These are phyloP conservation scores for Panthera tigris DNA, from an alignment of 2,113 vertebrate species.

Conservation along the genomic window DNA sequence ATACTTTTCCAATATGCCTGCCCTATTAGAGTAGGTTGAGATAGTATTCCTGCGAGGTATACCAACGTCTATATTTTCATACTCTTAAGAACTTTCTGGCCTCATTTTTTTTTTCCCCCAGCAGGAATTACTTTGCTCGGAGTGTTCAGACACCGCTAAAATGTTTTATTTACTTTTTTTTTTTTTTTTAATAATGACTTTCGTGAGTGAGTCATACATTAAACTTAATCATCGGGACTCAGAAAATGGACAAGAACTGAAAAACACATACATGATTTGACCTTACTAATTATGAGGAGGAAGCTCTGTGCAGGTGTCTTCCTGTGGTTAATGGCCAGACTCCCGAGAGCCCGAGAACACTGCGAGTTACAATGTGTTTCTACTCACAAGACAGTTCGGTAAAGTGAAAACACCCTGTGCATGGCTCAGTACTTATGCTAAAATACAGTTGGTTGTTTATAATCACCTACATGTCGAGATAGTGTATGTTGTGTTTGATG, in stretches of 20 bases:
- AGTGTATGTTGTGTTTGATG: conserved; percentile 67
- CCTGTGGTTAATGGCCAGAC: conserved; percentile 72
- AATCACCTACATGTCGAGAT: conserved; percentile 63
- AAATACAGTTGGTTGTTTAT: conserved; percentile 62
- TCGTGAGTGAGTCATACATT: conserved; percentile 76
- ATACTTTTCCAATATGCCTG: conserved; percentile 67
- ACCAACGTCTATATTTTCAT: conserved; percentile 58
- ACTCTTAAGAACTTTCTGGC: conserved; percentile 43
- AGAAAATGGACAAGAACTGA: conserved; percentile 72
- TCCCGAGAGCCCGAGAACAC: conserved; percentile 63
- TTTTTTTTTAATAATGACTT: conserved; percentile 62
- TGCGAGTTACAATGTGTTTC: conserved; percentile 78
- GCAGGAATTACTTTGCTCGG: conserved; percentile 59
- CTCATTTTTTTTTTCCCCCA: conserved; percentile 13
- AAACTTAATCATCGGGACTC: conserved; percentile 71
- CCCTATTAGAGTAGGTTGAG: conserved; percentile 44
- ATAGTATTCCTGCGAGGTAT: conserved; percentile 57
- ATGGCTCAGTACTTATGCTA: conserved; percentile 40
- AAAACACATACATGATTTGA: conserved; percentile 74
- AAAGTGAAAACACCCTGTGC: conserved; percentile 72
- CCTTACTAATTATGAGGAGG: conserved; percentile 74
- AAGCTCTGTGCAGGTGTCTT: conserved; percentile 82
- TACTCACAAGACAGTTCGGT: conserved; percentile 76
- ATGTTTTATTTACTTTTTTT: conserved; percentile 78
- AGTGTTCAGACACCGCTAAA: conserved; percentile 74